Percentiles rank a stretch among this genome's conserved stretches.
Conservation (phyloP, 2,113 vertebrate species). For the Gymnogyps californianus region DNA sequence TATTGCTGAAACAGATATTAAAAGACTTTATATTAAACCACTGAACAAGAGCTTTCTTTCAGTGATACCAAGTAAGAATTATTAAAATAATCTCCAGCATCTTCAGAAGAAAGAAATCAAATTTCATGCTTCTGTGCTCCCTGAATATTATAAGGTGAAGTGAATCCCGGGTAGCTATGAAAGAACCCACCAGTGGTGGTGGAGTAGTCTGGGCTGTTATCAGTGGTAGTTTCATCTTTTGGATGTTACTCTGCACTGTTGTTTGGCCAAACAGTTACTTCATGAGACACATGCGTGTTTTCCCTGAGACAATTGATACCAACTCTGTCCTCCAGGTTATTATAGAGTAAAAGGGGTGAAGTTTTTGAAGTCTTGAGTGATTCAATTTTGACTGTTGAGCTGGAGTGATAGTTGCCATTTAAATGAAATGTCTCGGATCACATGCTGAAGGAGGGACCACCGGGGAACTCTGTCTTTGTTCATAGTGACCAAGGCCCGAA, state of each 20-base stretch:
- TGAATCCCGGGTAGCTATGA: neutral
- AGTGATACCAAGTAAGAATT: neutral
- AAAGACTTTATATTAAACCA: slow-evolving; percentile 6
- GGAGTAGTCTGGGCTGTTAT: neutral
- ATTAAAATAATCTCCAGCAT: slow-evolving; percentile 27
- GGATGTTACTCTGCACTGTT: neutral
- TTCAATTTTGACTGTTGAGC: neutral
- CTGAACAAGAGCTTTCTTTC: slow-evolving; percentile 10
- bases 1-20: slow-evolving; percentile 21
- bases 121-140: slow-evolving; percentile 28
- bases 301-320: neutral
- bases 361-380: neutral
- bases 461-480: neutral
- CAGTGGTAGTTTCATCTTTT: neutral
- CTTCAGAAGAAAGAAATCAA: slow-evolving; percentile 36
- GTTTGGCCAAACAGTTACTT: neutral
- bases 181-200: neutral
- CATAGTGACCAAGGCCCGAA: neutral
- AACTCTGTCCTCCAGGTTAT: neutral
- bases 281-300: neutral
- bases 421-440: neutral
- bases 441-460: neutral
- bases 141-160: neutral
- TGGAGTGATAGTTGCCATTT: neutral
- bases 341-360: neutral